Base-by-base conservation (phyloP, 1,140 invertebrate species). In the Apis cerana region DNA sequence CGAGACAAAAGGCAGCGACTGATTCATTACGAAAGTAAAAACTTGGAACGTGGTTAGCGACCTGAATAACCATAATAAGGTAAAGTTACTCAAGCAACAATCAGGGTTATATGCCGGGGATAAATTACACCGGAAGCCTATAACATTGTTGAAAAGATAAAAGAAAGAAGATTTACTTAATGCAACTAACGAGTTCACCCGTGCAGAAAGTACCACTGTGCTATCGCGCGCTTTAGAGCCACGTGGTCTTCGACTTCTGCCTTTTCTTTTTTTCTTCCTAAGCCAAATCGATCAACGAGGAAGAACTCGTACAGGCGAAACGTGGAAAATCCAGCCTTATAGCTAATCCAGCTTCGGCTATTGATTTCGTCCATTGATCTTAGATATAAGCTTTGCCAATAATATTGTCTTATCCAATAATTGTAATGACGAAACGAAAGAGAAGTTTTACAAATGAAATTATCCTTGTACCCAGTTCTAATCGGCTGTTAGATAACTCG, bases 141-240 rank as follows among this genome's bases (percentile, higher is more conserved):
- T 23, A 70, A 86, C 59, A 50, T n/a, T 82, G 67, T 86, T 21
- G 33, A 58, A 65, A 27, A 81, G 75, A 86, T 68, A 69, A 70
- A 43, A 71, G 48, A 61, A 56, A 78, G 75, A 54, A 78, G 62
- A 70, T 85, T 85, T 27, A 50, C 70, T 80, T 17, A 75, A 82
- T 54, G 62, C 27, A 83, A 75, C 72, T 78, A 78, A 50, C 64
- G 68, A 79, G 70, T 79, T 78, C 77, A 79, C 62, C 85, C 70
- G 23, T 75, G 69, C 81, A 56, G 64, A 86, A 87, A 85, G 52
- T 75, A 78, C 54, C 15, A 64, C 54, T 17, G 33, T 19, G 58
- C 67, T n/a, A 50, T 2, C 43, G 9, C 10, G 15, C 58, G 21
- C 9, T 23, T 23, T 7, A 10, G 27, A 19, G 4, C 15, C 15